These are phyloP conservation scores for Drosophila kikkawai DNA, from an alignment of 1,140 invertebrate genomes.

Conservation along the genomic window DNA sequence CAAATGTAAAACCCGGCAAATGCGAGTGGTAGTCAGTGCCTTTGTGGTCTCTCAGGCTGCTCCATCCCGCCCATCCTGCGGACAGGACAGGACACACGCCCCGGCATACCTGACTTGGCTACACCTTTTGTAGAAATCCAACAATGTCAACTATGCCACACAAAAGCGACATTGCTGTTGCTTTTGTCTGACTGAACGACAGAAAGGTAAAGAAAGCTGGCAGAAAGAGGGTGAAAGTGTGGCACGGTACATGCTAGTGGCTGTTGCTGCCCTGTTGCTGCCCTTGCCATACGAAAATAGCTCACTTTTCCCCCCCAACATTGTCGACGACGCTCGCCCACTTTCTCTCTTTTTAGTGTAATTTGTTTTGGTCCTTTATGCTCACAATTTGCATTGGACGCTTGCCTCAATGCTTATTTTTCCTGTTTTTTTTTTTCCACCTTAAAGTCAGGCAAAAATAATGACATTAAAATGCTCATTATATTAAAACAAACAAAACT, in stretches of 20 bases:
- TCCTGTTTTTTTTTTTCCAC: constrained; percentile 1
- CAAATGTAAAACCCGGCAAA: constrained; percentile 68
- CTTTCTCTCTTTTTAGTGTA: constrained; percentile 31
- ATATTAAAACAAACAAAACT: constrained; percentile 53
- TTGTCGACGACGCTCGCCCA: constrained; percentile 17
- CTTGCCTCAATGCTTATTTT: not conserved
- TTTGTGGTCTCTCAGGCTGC: constrained; percentile 39
- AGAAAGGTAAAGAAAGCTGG: not conserved
- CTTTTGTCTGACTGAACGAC: constrained; percentile 62
- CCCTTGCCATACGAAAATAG: constrained; percentile 38
- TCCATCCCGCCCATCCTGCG: constrained; percentile 1
- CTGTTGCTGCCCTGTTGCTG: constrained; percentile 30
- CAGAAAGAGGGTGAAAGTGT: constrained; percentile 35
- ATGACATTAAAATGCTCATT: constrained; percentile 78
- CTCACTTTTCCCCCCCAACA: constrained; percentile 44
- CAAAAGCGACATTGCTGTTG: constrained; percentile 80
- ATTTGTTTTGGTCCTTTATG: constrained; percentile 44
- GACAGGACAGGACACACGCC: constrained; percentile 15
- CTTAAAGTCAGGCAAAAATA: constrained; percentile 54
- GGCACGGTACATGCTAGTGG: constrained; percentile 31
- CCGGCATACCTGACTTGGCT: constrained; percentile 46
- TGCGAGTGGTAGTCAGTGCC: constrained; percentile 20
- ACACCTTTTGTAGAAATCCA: constrained; percentile 80
- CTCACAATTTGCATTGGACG: constrained; percentile 30
- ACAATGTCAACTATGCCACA: constrained; percentile 83